A percentile compares a stretch with the other conserved stretches of the same genome.
Evolutionary conservation across 2,888 invertebrate species (phyloP).

Genomic region (Ypsolopha sequella): DNA sequence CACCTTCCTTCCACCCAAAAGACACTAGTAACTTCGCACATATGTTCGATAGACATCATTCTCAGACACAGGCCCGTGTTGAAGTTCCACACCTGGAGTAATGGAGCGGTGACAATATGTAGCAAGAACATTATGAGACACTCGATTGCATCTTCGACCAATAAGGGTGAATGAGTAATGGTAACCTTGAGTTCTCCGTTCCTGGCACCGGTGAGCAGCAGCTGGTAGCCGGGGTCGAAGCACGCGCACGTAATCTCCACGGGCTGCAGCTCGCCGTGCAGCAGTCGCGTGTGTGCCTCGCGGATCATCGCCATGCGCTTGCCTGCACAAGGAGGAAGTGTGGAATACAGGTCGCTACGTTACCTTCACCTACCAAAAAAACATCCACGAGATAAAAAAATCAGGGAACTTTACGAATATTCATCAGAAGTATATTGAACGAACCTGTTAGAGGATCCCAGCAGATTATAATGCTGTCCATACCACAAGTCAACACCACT

Average conservation of each 20-base stretch:
- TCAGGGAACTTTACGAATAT: no score
- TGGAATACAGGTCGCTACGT: no score
- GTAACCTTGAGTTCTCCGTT: slow-evolving; percentile 63
- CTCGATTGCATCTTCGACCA: neutral
- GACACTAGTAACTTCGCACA: slow-evolving; percentile 69
- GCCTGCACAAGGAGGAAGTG: slow-evolving; percentile 44
- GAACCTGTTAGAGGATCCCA: slow-evolving; percentile 82
- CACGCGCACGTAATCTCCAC: slow-evolving; percentile 83
- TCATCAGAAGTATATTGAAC: neutral
- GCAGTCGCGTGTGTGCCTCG: slow-evolving; percentile 76
- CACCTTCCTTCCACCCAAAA: slow-evolving; percentile 73
- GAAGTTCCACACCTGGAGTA: slow-evolving; percentile 81
- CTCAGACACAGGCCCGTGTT: slow-evolving; percentile 82
- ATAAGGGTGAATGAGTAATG: neutral
- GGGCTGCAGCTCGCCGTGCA: slow-evolving; percentile 75
- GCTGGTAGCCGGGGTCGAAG: slow-evolving; percentile 80
- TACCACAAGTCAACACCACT: slow-evolving; percentile 80
- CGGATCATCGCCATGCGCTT: slow-evolving; percentile 76
- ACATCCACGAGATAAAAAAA: no score
- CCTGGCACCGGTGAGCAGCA: slow-evolving; percentile 82
- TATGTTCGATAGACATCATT: slow-evolving; percentile 73
- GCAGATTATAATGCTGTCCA: slow-evolving; percentile 84
- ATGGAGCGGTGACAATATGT: neutral
- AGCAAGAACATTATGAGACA: neutral
- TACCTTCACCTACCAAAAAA: no score